Conservation (phyloP, 2,113 vertebrate species). For the Pygathrix nemaeus region DNA sequence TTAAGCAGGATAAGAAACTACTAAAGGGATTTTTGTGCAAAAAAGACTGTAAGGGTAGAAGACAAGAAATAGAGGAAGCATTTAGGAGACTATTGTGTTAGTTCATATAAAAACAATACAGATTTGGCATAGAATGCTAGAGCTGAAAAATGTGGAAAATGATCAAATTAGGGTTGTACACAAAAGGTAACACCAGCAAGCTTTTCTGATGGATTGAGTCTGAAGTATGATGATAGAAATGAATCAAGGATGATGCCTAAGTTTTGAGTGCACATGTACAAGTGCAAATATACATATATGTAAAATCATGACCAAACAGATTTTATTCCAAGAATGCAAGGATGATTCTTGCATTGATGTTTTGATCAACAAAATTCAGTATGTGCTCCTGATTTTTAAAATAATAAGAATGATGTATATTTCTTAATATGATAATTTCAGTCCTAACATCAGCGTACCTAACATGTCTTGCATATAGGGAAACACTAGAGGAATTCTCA, state of each 20-base stretch:
- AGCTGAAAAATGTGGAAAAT: neutral
- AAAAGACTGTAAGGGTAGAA: neutral
- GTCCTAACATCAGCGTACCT: neutral
- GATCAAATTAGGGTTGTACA: neutral
- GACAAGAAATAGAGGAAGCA: neutral
- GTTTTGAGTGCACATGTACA: neutral
- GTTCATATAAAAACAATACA: neutral
- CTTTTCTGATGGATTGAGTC: neutral
- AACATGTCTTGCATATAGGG: neutral
- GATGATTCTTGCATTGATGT: neutral
- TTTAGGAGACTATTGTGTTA: neutral
- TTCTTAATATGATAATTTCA: neutral
- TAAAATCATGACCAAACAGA: neutral
- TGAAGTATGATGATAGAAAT: neutral
- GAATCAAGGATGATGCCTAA: neutral
- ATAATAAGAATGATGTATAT: neutral
- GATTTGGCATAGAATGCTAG: neutral
- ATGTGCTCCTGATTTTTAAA: neutral
- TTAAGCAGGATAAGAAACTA: neutral
- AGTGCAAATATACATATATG: neutral
- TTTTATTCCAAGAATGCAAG: slow-evolving; percentile 13
- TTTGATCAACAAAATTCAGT: neutral
- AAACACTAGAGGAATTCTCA: neutral
- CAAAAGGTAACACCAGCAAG: neutral
- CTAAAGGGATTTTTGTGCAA: neutral